These are phyloP conservation scores for Anticlea derivata DNA, from an alignment of 2,888 invertebrate species.

Conservation along the genomic window DNA sequence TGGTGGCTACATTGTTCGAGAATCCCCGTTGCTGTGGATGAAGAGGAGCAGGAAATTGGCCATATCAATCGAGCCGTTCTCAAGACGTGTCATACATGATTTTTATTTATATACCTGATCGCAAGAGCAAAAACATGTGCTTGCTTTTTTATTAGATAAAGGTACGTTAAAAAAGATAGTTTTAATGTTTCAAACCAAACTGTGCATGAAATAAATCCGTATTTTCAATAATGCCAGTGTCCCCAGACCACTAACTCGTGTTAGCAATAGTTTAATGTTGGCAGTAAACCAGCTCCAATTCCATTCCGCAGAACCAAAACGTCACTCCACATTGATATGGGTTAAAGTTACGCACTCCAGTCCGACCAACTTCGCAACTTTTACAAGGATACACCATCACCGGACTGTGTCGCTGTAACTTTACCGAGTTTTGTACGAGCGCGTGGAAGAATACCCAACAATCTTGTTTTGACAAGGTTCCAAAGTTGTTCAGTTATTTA, in stretches of 20 bases:
- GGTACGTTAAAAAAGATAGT: too few species aligned
- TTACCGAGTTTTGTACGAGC: neutral
- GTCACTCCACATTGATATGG: conserved; percentile 41
- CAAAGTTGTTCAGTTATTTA: conserved; percentile 23
- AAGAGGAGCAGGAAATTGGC: too few species aligned
- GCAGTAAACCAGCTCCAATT: conserved; percentile 36
- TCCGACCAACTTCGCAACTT: conserved; percentile 24
- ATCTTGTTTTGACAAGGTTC: conserved; percentile 19
- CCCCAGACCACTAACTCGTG: conserved; percentile 22
- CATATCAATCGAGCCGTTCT: too few species aligned
- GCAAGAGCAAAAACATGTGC: too few species aligned
- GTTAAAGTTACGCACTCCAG: conserved; percentile 35
- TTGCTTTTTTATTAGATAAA: too few species aligned
- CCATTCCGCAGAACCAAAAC: conserved; percentile 24
- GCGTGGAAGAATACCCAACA: neutral
- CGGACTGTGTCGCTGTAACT: conserved; percentile 22
- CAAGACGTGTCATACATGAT: too few species aligned
- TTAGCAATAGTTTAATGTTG: conserved; percentile 35
- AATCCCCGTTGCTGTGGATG: too few species aligned
- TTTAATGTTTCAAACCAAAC: too few species aligned
- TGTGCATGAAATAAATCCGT: conserved; percentile 24
- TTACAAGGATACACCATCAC: conserved; percentile 17
- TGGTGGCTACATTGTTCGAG: too few species aligned
- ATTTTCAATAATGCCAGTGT: conserved; percentile 24
- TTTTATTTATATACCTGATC: too few species aligned